Percentiles rank a stretch among this genome's conserved stretches.
Evolutionary conservation across 2,888 invertebrate species (phyloP).

Genomic region (Clunio marinus): DNA sequence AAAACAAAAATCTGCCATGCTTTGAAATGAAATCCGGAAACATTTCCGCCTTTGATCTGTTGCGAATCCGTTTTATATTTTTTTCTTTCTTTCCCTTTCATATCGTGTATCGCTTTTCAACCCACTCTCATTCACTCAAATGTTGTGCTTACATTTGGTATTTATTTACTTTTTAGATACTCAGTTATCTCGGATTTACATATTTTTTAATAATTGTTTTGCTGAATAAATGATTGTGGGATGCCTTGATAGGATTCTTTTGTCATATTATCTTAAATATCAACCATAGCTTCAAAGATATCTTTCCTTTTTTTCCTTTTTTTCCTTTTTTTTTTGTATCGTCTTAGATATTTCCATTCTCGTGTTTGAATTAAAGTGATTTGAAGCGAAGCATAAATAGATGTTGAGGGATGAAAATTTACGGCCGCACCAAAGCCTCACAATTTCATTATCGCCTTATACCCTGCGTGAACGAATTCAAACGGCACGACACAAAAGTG

Average conservation of each 20-base stretch:
- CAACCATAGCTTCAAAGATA: too few species aligned
- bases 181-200: too few species aligned
- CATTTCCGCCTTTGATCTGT: conserved; percentile 11
- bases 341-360: too few species aligned
- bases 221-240: too few species aligned
- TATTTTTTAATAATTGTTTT: too few species aligned
- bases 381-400: not conserved
- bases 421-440: conserved; percentile 17
- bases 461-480: not conserved
- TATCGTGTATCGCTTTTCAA: not conserved
- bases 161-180: too few species aligned
- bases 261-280: too few species aligned
- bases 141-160: too few species aligned
- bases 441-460: not conserved
- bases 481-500: conserved; percentile 14
- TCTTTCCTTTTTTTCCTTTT: not conserved
- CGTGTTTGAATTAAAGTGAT: not conserved
- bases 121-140: too few species aligned
- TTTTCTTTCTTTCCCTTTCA: not conserved
- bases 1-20: too few species aligned
- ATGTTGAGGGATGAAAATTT: not conserved
- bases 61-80: conserved; percentile 14
- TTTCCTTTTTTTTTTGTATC: too few species aligned
- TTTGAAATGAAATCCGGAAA: not conserved
- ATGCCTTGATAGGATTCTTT: too few species aligned